These are phyloP conservation scores for Enchytraeus crypticus DNA, from an alignment of 2,888 invertebrate genomes.

Conservation along the genomic window DNA sequence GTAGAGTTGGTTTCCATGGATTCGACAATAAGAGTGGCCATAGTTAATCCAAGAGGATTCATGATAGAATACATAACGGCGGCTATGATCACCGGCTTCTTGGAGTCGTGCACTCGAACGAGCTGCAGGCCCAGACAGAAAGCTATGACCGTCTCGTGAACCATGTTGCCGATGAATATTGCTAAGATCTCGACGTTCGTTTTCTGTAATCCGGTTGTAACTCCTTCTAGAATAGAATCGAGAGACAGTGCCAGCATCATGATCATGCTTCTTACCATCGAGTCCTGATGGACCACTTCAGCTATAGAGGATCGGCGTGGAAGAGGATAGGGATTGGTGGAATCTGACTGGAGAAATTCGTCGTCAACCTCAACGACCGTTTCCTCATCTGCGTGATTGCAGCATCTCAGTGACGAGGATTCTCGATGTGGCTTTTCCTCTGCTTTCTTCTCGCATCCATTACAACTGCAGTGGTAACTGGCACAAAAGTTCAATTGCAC, in stretches of 20 bases:
- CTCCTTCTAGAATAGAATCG: conserved; percentile 21
- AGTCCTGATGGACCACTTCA: conserved; percentile 14
- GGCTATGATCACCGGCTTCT: conserved; percentile 6
- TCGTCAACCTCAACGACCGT: no score
- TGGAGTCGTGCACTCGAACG: conserved; percentile 8
- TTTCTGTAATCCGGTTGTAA: conserved; percentile 18
- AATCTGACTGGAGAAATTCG: no score
- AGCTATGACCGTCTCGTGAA: conserved; percentile 22
- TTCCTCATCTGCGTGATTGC: no score
- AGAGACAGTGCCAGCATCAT: conserved; percentile 23
- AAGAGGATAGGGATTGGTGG: conserved; percentile 13
- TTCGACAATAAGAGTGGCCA: conserved; percentile 14
- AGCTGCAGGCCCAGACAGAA: conserved; percentile 24
- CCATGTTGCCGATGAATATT: conserved; percentile 20
- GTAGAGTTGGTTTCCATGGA: not conserved
- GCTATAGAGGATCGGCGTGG: conserved; percentile 16
- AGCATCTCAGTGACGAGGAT: no score
- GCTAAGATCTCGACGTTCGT: conserved; percentile 16
- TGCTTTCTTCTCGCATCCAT: no score
- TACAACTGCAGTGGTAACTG: no score
- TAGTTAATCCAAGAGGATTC: conserved; percentile 14
- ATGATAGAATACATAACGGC: conserved; percentile 13
- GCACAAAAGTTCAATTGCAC: no score
- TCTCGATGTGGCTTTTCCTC: no score
- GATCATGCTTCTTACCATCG: conserved; percentile 11